Conservation (phyloP, 2,797 vertebrate species). For the Leptodactylus fallax region DNA sequence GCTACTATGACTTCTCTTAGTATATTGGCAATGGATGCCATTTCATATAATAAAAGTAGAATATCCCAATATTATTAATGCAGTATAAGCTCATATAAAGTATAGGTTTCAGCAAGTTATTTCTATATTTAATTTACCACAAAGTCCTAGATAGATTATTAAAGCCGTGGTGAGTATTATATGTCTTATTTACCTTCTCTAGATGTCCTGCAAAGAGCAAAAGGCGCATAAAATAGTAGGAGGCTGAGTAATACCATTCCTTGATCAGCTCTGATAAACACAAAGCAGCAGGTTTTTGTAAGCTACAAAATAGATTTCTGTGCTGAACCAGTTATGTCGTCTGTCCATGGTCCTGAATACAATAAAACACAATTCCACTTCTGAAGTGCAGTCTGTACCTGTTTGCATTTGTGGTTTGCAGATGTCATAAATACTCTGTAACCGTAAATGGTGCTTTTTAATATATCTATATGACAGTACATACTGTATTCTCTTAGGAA, state of each 20-base stretch:
- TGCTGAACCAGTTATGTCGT: not conserved
- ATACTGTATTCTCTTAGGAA: not conserved
- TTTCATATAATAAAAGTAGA: not conserved
- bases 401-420: not conserved
- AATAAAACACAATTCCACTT: not conserved
- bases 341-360: conserved; percentile 48
- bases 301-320: conserved; percentile 18
- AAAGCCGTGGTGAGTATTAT: not conserved
- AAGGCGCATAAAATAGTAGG: conserved; percentile 14
- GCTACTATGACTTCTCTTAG: no score
- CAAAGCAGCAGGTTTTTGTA: conserved; percentile 33
- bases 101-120: not conserved
- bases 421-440: not conserved
- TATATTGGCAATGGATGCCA: no score
- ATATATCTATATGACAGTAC: not conserved
- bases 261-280: conserved; percentile 24
- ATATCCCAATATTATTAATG: not conserved
- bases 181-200: conserved; percentile 21
- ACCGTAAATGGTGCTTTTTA: not conserved
- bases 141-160: not conserved
- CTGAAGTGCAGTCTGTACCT: not conserved
- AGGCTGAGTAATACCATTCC: not conserved
- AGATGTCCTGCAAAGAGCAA: conserved; percentile 6
- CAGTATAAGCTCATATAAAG: not conserved
- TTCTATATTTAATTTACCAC: not conserved